These are phyloP conservation scores for human (Homo sapiens) DNA, from an alignment of 2,113 vertebrate species.

Conservation along the genomic window DNA sequence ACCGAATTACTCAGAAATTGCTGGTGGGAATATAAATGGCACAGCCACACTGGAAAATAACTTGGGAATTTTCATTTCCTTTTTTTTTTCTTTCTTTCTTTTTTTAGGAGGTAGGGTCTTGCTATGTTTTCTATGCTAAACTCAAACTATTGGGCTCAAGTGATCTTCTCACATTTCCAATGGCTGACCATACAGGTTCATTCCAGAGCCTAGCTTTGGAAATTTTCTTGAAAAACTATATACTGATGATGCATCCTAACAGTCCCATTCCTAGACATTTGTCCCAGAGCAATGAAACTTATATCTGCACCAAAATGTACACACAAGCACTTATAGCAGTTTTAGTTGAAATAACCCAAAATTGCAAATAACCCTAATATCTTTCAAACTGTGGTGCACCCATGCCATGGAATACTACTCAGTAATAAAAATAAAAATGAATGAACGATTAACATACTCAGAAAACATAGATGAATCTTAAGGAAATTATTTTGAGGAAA, in stretches of 20 bases:
- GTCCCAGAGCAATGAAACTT: not conserved
- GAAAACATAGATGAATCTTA: not conserved
- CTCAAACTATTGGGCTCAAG: not conserved
- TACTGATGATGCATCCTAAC: not conserved
- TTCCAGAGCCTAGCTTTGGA: not conserved
- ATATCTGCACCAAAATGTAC: not conserved
- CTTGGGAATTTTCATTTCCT: not conserved
- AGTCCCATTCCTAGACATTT: not conserved
- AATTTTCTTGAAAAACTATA: not conserved
- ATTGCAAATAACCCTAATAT: not conserved
- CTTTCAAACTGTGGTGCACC: not conserved
- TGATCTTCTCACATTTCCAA: not conserved
- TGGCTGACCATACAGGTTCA: not conserved
- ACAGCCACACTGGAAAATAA: not conserved
- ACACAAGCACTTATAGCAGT: not conserved
- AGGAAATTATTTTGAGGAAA: not conserved
- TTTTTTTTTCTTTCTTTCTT: not conserved
- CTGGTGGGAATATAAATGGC: not conserved
- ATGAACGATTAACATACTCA: not conserved
- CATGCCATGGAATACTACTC: not conserved
- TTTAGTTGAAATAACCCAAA: not conserved
- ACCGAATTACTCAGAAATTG: not conserved
- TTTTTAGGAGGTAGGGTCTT: not conserved
- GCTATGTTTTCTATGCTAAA: not conserved
- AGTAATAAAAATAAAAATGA: not conserved